These are phyloP conservation scores for Bellardia pandia DNA, from an alignment of 2,888 invertebrate genomes.

Conservation along the genomic window DNA sequence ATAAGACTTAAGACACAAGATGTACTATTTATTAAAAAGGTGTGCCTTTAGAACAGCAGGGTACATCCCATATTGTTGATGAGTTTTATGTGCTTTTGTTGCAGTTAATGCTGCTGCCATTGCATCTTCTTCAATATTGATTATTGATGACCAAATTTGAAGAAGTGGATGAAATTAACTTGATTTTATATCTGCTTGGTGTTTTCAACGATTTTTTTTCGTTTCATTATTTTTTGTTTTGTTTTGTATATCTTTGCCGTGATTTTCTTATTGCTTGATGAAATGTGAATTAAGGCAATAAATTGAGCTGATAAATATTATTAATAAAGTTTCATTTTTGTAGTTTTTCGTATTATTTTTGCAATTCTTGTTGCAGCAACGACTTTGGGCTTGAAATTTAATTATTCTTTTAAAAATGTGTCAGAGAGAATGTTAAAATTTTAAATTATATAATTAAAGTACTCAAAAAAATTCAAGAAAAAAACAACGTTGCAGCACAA, in stretches of 20 bases:
- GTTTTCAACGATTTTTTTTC: conserved; percentile 17
- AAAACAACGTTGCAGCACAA: conserved; percentile 21
- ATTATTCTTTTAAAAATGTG: conserved; percentile 72
- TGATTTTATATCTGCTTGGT: conserved; percentile 46
- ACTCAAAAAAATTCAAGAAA: conserved; percentile 19
- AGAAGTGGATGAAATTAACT: conserved; percentile 56
- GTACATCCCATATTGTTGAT: not conserved
- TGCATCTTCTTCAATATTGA: conserved; percentile 63
- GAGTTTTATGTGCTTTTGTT: conserved; percentile 4
- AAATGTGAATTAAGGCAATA: conserved; percentile 74
- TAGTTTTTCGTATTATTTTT: conserved; percentile 22
- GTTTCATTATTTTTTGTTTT: not conserved
- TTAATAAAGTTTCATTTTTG: conserved; percentile 70
- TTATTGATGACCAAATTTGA: conserved; percentile 71
- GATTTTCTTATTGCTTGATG: conserved; percentile 70
- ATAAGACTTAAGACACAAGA: no score
- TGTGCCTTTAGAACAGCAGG: no score
- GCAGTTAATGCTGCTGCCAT: conserved; percentile 7
- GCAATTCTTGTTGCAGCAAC: not conserved
- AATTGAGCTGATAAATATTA: conserved; percentile 74
- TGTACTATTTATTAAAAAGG: no score
- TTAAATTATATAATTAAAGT: conserved; percentile 73
- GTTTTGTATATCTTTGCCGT: conserved; percentile 38
- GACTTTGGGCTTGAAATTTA: conserved; percentile 59
- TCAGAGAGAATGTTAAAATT: conserved; percentile 69